These are phyloP conservation scores for Circaetus cinerascens DNA, from an alignment of 2,113 vertebrate genomes.

Conservation along the genomic window DNA sequence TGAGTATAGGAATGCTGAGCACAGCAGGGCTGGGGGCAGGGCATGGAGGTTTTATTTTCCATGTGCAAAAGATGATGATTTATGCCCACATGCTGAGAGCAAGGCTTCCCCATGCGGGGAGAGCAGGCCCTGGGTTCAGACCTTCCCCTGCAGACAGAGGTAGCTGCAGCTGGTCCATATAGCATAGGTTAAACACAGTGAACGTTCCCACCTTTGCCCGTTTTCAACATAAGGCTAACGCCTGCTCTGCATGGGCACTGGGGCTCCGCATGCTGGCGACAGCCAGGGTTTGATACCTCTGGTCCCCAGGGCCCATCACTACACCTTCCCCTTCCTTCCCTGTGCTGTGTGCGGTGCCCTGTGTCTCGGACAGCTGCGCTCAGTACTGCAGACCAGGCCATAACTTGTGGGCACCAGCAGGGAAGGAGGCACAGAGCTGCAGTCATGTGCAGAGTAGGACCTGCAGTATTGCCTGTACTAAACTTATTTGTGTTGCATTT, in stretches of 20 bases:
- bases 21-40: not conserved
- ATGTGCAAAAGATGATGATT: not conserved
- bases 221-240: not conserved
- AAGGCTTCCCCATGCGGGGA: not conserved
- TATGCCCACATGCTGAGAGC: not conserved
- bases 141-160: not conserved
- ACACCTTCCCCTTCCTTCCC: not conserved
- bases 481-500: not conserved
- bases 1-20: not conserved
- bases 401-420: not conserved
- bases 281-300: not conserved
- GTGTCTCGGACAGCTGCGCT: not conserved
- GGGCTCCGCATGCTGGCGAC: not conserved
- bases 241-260: not conserved
- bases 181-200: not conserved
- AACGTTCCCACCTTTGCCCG: not conserved
- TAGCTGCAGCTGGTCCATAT: not conserved
- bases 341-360: no score
- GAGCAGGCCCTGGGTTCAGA: not conserved
- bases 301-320: not conserved
- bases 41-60: not conserved
- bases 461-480: not conserved
- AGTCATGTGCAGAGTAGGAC: not conserved
- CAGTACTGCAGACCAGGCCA: not conserved
- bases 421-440: not conserved